phyloP scores from a whole-genome alignment of 1,140 invertebrate genomes.

The Acyrthosiphon pisum region DNA sequence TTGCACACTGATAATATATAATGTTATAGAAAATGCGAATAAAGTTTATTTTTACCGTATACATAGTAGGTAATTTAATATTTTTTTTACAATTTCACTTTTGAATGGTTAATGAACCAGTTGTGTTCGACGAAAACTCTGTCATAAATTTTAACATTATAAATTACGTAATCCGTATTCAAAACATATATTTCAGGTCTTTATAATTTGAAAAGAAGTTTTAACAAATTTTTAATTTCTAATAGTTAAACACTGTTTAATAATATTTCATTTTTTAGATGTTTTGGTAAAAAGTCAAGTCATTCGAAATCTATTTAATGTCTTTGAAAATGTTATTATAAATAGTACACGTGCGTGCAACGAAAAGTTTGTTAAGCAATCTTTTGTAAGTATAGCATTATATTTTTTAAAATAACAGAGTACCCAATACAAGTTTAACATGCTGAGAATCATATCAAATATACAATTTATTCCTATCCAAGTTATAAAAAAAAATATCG shows the following conservation, averaged over 20 bases:
- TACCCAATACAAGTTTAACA: not conserved
- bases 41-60: not conserved
- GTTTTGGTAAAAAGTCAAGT: constrained; percentile 19
- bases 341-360: not conserved
- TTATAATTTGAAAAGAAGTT: not conserved
- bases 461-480: not conserved
- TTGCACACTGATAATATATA: not conserved
- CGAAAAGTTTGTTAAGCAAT: not conserved
- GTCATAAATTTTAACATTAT: not conserved
- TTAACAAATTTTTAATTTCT: not conserved
- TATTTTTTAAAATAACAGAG: not conserved
- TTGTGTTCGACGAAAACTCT: not conserved
- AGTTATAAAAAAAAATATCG: not conserved
- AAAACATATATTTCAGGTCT: not conserved
- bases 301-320: constrained; percentile 3
- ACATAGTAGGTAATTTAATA: not conserved
- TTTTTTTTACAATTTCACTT: not conserved
- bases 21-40: not conserved
- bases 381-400: not conserved
- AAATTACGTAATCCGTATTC: not conserved
- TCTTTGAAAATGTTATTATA: not conserved
- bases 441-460: not conserved
- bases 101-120: not conserved
- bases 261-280: not conserved
- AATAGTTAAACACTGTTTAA: no score